Evolutionary conservation across 2,797 vertebrate species (phyloP).

Genomic region (Sylvilagus floridanus): DNA sequence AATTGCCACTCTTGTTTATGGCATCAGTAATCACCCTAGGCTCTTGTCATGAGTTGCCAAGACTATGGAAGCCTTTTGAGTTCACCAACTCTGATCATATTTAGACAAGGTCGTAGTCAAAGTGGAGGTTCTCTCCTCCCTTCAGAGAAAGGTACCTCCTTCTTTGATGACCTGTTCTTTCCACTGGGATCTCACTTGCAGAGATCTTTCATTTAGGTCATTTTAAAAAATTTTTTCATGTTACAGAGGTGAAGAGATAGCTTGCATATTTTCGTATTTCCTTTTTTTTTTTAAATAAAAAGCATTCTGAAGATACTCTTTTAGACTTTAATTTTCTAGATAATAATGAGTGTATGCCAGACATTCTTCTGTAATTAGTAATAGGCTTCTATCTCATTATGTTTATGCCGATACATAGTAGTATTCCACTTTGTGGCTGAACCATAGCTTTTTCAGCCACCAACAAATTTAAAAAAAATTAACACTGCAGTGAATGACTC

Average conservation of each 20-base stretch:
- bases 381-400: not conserved
- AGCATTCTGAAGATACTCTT: not conserved
- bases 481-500: not conserved
- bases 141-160: no score
- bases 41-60: no score
- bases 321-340: not conserved
- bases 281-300: constrained; percentile 4
- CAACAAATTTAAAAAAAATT: not conserved
- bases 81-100: no score
- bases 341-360: not conserved
- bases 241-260: not conserved
- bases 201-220: no score
- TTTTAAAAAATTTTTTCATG: not conserved
- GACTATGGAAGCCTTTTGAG: no score
- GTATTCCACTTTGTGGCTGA: not conserved
- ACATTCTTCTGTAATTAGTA: not conserved
- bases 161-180: no score
- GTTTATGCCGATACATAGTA: not conserved
- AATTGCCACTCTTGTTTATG: no score
- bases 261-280: not conserved
- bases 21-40: no score
- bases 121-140: no score
- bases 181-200: no score
- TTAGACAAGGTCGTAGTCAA: no score
- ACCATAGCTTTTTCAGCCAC: not conserved